These are phyloP conservation scores for Agapornis roseicollis DNA, from an alignment of 2,113 vertebrate genomes.

Conservation along the genomic window DNA sequence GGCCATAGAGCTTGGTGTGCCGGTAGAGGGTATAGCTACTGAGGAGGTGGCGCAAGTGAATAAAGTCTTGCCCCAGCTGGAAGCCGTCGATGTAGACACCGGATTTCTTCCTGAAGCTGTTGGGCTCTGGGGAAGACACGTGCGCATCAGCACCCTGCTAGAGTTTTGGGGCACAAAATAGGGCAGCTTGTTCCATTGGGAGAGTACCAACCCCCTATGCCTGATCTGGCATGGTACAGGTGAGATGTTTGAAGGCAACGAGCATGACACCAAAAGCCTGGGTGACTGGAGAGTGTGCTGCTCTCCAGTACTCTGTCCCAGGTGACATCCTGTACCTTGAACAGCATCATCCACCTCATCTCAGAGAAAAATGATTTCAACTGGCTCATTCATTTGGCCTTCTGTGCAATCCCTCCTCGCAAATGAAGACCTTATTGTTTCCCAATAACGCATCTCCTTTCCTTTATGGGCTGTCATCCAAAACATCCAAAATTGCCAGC, in stretches of 20 bases:
- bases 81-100: conserved; percentile 81
- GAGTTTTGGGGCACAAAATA: not conserved
- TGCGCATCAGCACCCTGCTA: fast-evolving
- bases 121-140: conserved; percentile 81
- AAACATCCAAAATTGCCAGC: not conserved
- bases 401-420: not conserved
- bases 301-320: not conserved
- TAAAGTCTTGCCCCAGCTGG: conserved; percentile 90
- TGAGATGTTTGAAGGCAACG: not conserved
- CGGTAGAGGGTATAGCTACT: conserved; percentile 73
- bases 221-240: fast-evolving
- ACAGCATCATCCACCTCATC: fast-evolving
- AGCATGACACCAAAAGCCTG: not conserved
- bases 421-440: not conserved
- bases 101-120: conserved; percentile 91
- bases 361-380: not conserved
- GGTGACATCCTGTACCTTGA: not conserved
- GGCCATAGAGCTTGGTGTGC: conserved; percentile 82
- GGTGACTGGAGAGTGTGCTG: fast-evolving
- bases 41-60: conserved; percentile 79
- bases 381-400: not conserved
- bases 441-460: not conserved
- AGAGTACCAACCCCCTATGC: not conserved
- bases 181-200: fast-evolving
- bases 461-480: not conserved